These are phyloP conservation scores for Lampris incognitus DNA, from an alignment of 2,113 vertebrate genomes.

Conservation along the genomic window DNA sequence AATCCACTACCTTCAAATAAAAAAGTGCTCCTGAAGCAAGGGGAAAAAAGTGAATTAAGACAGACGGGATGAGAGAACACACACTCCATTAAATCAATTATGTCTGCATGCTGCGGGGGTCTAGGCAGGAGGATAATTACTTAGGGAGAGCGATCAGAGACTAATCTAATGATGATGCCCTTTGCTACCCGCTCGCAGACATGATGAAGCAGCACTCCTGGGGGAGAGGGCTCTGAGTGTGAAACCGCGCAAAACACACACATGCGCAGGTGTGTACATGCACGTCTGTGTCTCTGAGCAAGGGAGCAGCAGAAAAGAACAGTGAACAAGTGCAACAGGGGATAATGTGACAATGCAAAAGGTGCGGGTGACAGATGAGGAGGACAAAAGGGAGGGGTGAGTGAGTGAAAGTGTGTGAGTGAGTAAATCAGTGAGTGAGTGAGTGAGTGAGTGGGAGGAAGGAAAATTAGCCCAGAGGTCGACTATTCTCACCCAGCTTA, in stretches of 20 bases:
- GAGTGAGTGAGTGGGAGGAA: background rate
- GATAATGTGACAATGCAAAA: too few species aligned
- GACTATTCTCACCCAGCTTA: slow-evolving; percentile 41
- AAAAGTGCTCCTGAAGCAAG: slow-evolving; percentile 41
- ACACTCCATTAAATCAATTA: slow-evolving; percentile 78
- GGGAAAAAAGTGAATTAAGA: slow-evolving; percentile 4
- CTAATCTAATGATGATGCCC: slow-evolving; percentile 78
- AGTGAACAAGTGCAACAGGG: too few species aligned
- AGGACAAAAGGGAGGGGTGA: too few species aligned
- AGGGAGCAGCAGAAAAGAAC: too few species aligned
- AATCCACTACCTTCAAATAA: slow-evolving; percentile 47
- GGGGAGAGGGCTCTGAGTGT: slow-evolving; percentile 42
- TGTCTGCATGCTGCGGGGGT: slow-evolving; percentile 63
- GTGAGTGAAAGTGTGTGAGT: too few species aligned
- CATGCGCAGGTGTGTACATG: background rate
- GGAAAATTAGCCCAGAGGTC: slow-evolving; percentile 32
- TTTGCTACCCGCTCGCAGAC: slow-evolving; percentile 70
- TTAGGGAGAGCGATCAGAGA: slow-evolving; percentile 71
- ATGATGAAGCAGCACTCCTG: slow-evolving; percentile 73
- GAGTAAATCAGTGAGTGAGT: too few species aligned
- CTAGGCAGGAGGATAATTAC: slow-evolving; percentile 71
- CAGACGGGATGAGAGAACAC: slow-evolving; percentile 41
- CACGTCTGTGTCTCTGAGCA: too few species aligned
- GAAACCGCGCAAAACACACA: slow-evolving; percentile 37
- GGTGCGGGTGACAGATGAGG: too few species aligned